These are phyloP conservation scores for Drosophila hawaiiensis DNA, from an alignment of 2,888 invertebrate species.

Conservation along the genomic window DNA sequence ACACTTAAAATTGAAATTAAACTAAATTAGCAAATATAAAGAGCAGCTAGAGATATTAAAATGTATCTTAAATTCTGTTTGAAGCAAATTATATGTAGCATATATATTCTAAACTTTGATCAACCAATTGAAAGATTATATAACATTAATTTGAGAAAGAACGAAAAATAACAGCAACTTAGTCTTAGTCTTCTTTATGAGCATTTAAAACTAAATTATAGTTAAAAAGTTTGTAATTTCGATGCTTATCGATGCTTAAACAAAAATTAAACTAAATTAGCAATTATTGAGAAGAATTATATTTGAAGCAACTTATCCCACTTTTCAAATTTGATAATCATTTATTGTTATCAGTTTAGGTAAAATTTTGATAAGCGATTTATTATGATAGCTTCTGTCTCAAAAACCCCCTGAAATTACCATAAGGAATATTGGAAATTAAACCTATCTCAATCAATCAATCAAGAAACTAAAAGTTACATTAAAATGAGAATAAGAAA, in stretches of 20 bases:
- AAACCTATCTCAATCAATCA: background rate
- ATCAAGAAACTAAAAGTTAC: background rate
- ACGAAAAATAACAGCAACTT: background rate
- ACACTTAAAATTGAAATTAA: background rate
- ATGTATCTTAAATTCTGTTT: too few relatives aligned
- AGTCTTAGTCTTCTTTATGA: background rate
- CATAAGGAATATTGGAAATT: background rate
- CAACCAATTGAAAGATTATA: background rate
- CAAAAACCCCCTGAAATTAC: background rate
- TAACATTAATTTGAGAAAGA: background rate
- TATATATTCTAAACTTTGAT: background rate
- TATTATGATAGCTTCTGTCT: background rate
- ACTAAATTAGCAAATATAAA: background rate
- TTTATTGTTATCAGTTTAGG: too few relatives aligned
- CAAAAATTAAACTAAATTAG: background rate
- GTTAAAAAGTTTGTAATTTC: background rate
- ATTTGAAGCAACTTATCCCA: background rate
- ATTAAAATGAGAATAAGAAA: background rate
- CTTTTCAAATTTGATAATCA: too few relatives aligned
- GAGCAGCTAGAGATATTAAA: background rate
- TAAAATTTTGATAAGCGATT: background rate
- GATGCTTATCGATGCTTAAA: too few relatives aligned
- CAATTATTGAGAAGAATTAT: background rate
- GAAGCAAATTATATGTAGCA: too few relatives aligned
- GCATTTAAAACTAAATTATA: background rate